Evolutionary conservation across 2,113 vertebrate genomes (phyloP), one percentile per base, ranked within the genome.

Genomic region (Conger conger): DNA sequence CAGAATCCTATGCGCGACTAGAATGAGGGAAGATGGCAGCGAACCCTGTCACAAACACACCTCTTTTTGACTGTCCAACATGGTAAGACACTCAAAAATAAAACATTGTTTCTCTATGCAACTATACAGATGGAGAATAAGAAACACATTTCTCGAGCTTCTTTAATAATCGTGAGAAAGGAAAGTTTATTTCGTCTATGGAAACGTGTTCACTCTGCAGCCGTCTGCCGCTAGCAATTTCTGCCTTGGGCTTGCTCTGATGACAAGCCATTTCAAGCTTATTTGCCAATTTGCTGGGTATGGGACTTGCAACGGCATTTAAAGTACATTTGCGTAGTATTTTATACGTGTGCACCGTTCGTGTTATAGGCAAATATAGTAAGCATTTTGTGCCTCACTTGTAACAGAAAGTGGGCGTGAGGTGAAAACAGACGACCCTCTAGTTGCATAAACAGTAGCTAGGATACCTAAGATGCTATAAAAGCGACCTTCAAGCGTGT

Each of bases 41-140:
- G 91, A 93, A 94, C 92, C 92, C 94, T 88, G 95, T 93, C 88
- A 89, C 94, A 57, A 90, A 88, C 88, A 89, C 82, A 85, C 80
- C 94, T 85, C 90, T 93, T 77, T 97, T 97, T 90, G 95, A 96
- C 84, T 97, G 96, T 86, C 96, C 96, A 80, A 96, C 92, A 88
- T 96, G 96, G 96, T 96, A 92, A 96, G 95, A 80, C 78, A 84
- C 80, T 42, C 5, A 78, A 82, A 18, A 80, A 84, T 79, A 23
- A 57, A 35, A 45, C 16, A 20, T 53, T 57, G 15, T 9, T 38
- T 76, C 18, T 36, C 30, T 80, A 4, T 4, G 4, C 37, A 36
- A 81, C 50, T 78, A 8, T 38, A 35, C 54, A 80, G n/a, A 23
- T 54, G n/a, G 38, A 73, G 7, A 33, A 7, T 30, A 73, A 13